Conservation (phyloP, 37 sponge, comb jelly and placozoan genomes). For the Cliona cf. orientalis region DNA sequence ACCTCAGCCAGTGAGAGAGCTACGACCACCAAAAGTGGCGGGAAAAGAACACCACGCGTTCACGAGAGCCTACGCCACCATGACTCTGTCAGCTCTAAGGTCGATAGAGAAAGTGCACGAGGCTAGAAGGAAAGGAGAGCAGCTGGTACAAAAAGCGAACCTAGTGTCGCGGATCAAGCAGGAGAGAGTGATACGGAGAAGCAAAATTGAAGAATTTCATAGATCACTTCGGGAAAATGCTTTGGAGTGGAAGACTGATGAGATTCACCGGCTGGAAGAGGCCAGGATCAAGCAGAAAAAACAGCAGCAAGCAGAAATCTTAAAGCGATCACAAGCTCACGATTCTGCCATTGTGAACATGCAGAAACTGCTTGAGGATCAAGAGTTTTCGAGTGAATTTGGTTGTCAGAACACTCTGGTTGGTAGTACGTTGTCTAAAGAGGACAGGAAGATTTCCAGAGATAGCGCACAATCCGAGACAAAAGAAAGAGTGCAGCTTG, state of each 20-base stretch:
- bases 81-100: constrained; percentile 49
- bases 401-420: constrained; percentile 24
- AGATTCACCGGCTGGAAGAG: constrained; percentile 8
- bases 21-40: not conserved
- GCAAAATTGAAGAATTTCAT: constrained; percentile 41
- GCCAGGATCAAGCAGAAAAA: not conserved
- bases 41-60: constrained; percentile 59
- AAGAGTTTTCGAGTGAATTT: constrained; percentile 55
- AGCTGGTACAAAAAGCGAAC: constrained; percentile 1
- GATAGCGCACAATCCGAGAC: not conserved
- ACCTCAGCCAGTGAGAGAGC: not conserved
- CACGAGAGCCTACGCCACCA: constrained; percentile 32
- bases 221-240: constrained; percentile 24
- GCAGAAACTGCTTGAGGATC: constrained; percentile 6
- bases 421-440: constrained; percentile 11
- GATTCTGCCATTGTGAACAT: not conserved
- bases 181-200: constrained; percentile 20
- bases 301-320: not conserved
- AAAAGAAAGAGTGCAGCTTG: constrained; percentile 13
- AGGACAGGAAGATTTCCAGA: constrained; percentile 12
- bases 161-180: constrained; percentile 29
- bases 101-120: constrained; percentile 36
- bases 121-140: constrained; percentile 14
- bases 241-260: constrained; percentile 40
- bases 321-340: not conserved